Conservation (phyloP, 2,113 vertebrate species). For the Numenius arquata region DNA sequence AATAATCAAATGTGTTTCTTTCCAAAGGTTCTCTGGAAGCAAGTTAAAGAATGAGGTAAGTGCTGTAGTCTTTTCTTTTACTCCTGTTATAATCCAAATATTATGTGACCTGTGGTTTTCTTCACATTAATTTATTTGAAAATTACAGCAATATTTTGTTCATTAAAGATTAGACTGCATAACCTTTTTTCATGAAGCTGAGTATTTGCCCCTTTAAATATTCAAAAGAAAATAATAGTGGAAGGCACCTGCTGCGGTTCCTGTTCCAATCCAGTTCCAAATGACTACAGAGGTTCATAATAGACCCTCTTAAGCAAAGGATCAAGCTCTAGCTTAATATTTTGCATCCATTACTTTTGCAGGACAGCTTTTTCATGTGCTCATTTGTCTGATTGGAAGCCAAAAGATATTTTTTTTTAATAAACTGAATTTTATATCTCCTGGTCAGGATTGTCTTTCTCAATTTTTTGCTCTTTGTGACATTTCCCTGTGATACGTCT, state of each 20-base stretch:
- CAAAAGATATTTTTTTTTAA: neutral
- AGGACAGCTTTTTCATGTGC: neutral
- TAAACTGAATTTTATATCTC: neutral
- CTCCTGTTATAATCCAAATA: neutral
- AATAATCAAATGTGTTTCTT: conserved; percentile 48
- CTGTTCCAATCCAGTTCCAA: neutral
- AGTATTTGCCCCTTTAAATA: neutral
- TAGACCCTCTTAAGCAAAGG: neutral
- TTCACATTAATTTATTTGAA: neutral
- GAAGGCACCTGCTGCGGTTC: neutral
- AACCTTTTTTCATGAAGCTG: neutral
- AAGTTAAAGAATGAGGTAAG: conserved; percentile 97
- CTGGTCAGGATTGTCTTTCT: neutral
- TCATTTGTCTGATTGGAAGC: neutral
- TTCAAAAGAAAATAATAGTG: neutral
- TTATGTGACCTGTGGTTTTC: neutral
- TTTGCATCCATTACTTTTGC: neutral
- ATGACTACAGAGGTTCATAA: neutral
- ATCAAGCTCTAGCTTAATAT: neutral
- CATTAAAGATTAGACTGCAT: neutral
- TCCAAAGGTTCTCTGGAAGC: conserved; percentile 93
- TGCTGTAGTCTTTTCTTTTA: neutral
- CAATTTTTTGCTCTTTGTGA: neutral
- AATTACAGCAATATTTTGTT: neutral
- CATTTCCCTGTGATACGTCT: neutral